These are phyloP conservation scores for Meteorus sp. DNA, from an alignment of 1,140 invertebrate species.

Conservation along the genomic window DNA sequence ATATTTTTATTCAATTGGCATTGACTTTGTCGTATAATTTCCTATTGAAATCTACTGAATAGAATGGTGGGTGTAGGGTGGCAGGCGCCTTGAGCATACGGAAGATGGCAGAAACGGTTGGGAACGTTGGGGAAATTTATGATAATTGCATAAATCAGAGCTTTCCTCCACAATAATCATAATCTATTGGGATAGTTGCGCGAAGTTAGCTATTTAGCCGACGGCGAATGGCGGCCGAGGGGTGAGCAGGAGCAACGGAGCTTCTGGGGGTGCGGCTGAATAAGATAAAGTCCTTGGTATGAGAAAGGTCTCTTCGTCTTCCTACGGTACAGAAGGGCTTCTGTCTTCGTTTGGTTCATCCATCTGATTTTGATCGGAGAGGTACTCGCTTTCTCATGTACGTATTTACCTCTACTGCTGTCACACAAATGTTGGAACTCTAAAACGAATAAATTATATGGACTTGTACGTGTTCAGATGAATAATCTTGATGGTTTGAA, in stretches of 20 bases:
- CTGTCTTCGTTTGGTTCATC: not conserved
- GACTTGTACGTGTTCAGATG: too few relatives aligned
- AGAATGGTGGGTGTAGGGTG: slow-evolving; percentile 36
- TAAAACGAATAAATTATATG: slow-evolving; percentile 5
- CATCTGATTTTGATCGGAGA: slow-evolving; percentile 1
- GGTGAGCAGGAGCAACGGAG: slow-evolving; percentile 14
- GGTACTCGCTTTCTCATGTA: not conserved
- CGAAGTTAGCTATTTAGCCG: slow-evolving; percentile 59
- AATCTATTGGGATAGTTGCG: slow-evolving; percentile 60
- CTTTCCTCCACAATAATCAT: slow-evolving; percentile 60
- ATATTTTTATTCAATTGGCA: slow-evolving; percentile 31
- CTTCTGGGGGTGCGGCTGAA: slow-evolving; percentile 37
- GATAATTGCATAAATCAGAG: slow-evolving; percentile 60
- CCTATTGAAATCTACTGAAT: slow-evolving; percentile 56
- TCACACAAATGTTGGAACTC: slow-evolving; percentile 1
- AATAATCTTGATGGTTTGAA: too few relatives aligned
- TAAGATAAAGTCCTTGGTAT: slow-evolving; percentile 50
- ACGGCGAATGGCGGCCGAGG: slow-evolving; percentile 46
- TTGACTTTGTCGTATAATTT: slow-evolving; percentile 45
- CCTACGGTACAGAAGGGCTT: too few relatives aligned
- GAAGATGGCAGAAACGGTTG: slow-evolving; percentile 43
- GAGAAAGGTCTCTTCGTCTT: slow-evolving; percentile 23
- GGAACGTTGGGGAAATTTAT: slow-evolving; percentile 51
- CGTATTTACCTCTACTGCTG: not conserved
- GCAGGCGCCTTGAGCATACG: slow-evolving; percentile 51